Percentiles rank a stretch among this genome's conserved stretches.
Evolutionary conservation across 2,888 invertebrate genomes (phyloP).

Genomic region (Amphipoea lucens): DNA sequence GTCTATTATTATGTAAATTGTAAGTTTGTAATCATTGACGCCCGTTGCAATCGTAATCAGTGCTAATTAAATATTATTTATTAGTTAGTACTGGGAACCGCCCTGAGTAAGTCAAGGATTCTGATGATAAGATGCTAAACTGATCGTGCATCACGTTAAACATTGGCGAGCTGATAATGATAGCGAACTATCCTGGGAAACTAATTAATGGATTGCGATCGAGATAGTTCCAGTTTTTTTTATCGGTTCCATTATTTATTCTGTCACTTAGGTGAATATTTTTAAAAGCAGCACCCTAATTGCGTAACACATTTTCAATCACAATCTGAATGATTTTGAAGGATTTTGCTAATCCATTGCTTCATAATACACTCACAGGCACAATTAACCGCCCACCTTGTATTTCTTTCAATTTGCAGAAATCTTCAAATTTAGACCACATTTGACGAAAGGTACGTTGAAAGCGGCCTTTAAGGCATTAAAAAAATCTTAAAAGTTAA

Average conservation of each 20-base stretch:
- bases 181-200: constrained; percentile 57
- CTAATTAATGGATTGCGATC: constrained; percentile 59
- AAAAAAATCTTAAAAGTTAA: too few species aligned
- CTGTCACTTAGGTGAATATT: constrained; percentile 11
- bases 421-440: too few species aligned
- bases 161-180: constrained; percentile 52
- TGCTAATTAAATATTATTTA: constrained; percentile 74
- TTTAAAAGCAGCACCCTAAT: background rate
- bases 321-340: background rate
- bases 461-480: too few species aligned
- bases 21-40: constrained; percentile 71
- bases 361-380: too few species aligned
- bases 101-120: constrained; percentile 84
- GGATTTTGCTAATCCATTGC: background rate
- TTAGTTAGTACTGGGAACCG: constrained; percentile 76
- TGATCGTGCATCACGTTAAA: constrained; percentile 82
- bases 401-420: too few species aligned
- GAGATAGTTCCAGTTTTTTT: constrained; percentile 43
- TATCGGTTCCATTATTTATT: constrained; percentile 16
- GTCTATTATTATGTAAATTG: constrained; percentile 69
- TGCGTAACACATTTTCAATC: background rate
- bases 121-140: constrained; percentile 76
- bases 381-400: too few species aligned
- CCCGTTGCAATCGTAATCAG: constrained; percentile 71
- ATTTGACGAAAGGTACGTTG: too few species aligned